Base-by-base conservation (phyloP, 2,888 invertebrate species). In the Conchocele bisecta region DNA sequence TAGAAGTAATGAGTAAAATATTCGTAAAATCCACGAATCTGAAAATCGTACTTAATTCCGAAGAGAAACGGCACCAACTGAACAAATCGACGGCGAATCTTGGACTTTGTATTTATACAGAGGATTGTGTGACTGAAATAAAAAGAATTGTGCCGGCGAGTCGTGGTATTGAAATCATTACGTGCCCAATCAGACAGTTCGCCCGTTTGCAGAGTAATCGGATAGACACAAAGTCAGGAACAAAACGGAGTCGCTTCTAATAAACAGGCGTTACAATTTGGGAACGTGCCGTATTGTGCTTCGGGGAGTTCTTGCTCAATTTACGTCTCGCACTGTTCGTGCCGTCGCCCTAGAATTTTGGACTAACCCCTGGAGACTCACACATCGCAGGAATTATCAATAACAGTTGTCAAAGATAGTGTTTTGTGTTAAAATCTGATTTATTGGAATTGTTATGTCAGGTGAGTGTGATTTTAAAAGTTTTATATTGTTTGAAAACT, bases 371-470 rank as follows among this genome's bases (percentile, higher is more conserved):
- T 42, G 17, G 46, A 37, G 50, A 48, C 48, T 50, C 64, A 54
- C 57, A 65, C 68, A 74, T 68, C 51, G 68, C 50, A 33, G 64
- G 59, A 67, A 74, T 63, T 74, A 22, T 61, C 31, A 20, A 46
- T 60, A 50, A 56, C 54, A 51, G 61, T 51, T 15, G 26, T 63
- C 61, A 59, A 60, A 56, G 59, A 54, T 73, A 57, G 60, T 74
- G 64, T 58, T 53, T 68, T 59, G 64, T 53, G 63, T 41, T 54
- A 41, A 20, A 58, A 50, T 33, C 58, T 70, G 76, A 76, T 73
- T 76, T 72, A 76, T 73, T 66, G 76, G 76, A 66, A 53, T 60
- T 46, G 67, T 69, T 51, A 76, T 66, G 76, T 61, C 66, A 76
- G 76, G 76, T 76, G 69, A 76, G 76, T 66, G 33, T n/a, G n/a